Evolutionary conservation across 2,797 vertebrate species (phyloP), one percentile per base, ranked within the genome.

Genomic region (Mycteria americana): DNA sequence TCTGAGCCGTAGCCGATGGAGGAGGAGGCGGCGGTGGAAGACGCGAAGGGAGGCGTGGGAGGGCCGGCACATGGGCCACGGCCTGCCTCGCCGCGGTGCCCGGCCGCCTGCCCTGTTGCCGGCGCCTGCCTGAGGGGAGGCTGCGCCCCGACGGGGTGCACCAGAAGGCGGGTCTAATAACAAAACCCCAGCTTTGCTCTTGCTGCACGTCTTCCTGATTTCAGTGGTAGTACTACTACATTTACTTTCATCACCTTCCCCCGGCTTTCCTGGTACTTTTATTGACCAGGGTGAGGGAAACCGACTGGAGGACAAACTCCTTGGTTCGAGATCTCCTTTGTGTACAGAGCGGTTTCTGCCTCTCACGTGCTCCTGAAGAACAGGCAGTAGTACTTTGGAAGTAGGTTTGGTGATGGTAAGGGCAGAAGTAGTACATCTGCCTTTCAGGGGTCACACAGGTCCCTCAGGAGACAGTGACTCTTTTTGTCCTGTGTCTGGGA

Each of bases 161-260:
- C 14, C 16, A 7, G 13, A 2, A 7, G 28, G 16, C 21, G 39
- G 21, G 9, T 5, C 11, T 21, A 1, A 2, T 7, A 11, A 24
- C 51, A 3, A 2, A 10, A 31, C 12, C 13, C 0, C 24, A 9
- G 6, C 39, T 54, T 43, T 7, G 53, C 21, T 63, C 10, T 15
- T 56, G 33, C 23, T 5, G 59, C 41, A 2, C 12, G 51, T 14
- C 53, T 85, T 63, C 72, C 60, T 25, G 13, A 8, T 68, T 43
- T 19, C 70, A 7, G 54, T 11, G 51, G 1, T n/a, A 15, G 27
- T 6, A 1, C 35, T 65, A 0, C 24, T 18, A 0, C 19, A 0
- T 4, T 73, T 30, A 1, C 27, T 69, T 51, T 18, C 9, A 0
- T 25, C 25, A 6, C 35, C 11, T 17, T n/a, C 23, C 6, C 8